Evolutionary conservation across 2,888 invertebrate species (phyloP).

Genomic region (Eilema sororculum): DNA sequence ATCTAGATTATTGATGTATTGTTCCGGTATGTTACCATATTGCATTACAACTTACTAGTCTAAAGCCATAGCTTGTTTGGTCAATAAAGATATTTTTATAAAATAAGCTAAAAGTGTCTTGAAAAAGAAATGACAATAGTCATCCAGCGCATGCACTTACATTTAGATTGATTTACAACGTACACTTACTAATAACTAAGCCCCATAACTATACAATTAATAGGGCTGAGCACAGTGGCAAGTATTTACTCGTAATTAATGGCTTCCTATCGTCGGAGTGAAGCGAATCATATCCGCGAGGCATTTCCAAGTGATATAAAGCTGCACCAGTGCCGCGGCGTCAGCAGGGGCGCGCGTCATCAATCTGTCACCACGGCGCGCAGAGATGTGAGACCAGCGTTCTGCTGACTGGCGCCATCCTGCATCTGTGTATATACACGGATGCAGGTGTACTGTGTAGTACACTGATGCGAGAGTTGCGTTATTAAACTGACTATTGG

Average conservation of each 20-base stretch:
- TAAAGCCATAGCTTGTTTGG: too few species aligned
- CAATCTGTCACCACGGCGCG: constrained; percentile 10
- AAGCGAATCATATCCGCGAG: not conserved
- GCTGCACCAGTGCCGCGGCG: not conserved
- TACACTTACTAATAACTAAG: too few species aligned
- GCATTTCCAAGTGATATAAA: not conserved
- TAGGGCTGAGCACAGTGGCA: not conserved
- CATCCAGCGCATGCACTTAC: too few species aligned
- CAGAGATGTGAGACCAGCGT: not conserved
- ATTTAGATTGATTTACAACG: too few species aligned
- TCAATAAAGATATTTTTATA: too few species aligned
- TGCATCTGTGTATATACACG: not conserved
- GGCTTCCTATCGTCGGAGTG: not conserved
- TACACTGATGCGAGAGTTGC: not conserved
- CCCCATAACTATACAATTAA: too few species aligned
- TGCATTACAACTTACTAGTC: too few species aligned
- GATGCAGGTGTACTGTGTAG: too few species aligned
- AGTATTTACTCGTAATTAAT: not conserved
- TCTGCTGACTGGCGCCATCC: constrained; percentile 7
- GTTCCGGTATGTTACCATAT: too few species aligned
- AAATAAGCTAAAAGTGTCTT: too few species aligned
- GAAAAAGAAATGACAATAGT: too few species aligned
- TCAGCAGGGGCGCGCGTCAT: constrained; percentile 8
- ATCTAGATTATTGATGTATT: too few species aligned
- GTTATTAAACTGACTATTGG: not conserved